Base-by-base conservation (phyloP, 92 coral and sea anemone species). In the Scolanthus callimorphus region DNA sequence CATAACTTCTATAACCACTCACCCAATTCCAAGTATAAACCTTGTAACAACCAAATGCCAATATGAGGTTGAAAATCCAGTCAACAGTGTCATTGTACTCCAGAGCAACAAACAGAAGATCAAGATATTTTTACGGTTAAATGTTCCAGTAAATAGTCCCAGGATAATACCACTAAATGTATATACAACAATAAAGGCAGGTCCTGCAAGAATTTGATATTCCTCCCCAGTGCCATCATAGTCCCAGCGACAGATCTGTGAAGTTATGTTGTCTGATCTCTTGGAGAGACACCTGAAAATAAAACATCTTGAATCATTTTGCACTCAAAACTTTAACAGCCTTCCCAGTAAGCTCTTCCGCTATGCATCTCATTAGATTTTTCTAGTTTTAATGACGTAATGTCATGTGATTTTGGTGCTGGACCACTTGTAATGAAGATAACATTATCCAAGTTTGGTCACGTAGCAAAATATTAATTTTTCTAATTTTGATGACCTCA, bases 21-120 rank as follows among this genome's bases (percentile, higher is more conserved):
- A 91, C 97, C 97, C 97, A 50, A 91, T 83, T 2, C 97, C 97
- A 19, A 91, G 90, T 10, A 91, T 64, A 69, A 91, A 79, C 65
- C 97, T 76, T 29, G 96, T 83, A 12, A 88, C 72, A 3, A 91
- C 83, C 23, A 91, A 69, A 31, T 91, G 97, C 97, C 97, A 91
- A 37, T 91, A 91, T 48, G 89, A 70, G 25, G 87, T 88, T 13
- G 97, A 69, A 66, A 91, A 91, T 2, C 97, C 97, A 41, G 97
- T 79, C 11, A 88, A 30, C 38, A 91, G 64, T 1, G 97, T 91
- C 97, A 91, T 91, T 2, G 77, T 55, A 73, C 96, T 91, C 97
- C 97, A 91, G 39, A 91, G 73, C 21, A 91, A 27, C 26, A 91
- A 59, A 22, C 97, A 91, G 57, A 69, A 82, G 20, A 85, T 89